Base-by-base conservation (phyloP, 2,888 invertebrate species). In the Drosophila sordidula region DNA sequence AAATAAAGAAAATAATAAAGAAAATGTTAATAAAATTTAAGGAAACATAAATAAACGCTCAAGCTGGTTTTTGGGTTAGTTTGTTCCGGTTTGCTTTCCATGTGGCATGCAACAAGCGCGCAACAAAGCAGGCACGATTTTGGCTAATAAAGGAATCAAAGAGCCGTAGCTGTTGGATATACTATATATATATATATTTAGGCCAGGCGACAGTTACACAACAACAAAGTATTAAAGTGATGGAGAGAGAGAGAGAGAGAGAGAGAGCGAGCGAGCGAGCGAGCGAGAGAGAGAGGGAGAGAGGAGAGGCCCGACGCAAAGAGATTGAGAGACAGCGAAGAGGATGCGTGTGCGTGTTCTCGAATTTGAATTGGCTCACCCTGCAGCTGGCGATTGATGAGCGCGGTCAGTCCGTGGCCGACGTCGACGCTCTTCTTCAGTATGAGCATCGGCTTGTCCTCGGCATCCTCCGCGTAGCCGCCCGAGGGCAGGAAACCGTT, bases 361-460 rank as follows among this genome's bases (percentile, higher is more conserved):
- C 0, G 3, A 9, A n/a, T 39, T 39, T 2, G 34, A 11, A 4
- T 3, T 8, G 9, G n/a, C 85, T 91, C 93, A 96, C 96, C 96
- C 95, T 96, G 96, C 75, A 96, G 92, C 93, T 96, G 96, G 76
- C 96, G 93, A 92, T 95, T 96, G 78, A 96, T 94, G 82, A 96
- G 93, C 52, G 96, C 96, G 45, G 96, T 96, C 91, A 96, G 95
- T 78, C 96, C 96, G 70, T 96, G 96, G 55, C 95, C 96, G 51
- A 87, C 89, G 82, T 96, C 96, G 49, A 86, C 89, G 74, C 88
- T 91, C 90, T 96, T 96, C 93, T 96, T 96, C 70, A 96, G 95
- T 50, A 96, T 95, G 84, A 96, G 93, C 95, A 95, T 95, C 16
- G 96, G 95, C 86, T 96, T 96, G 80, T 96, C 95, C 82, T 96